Percentiles rank a stretch among this genome's conserved stretches.
Evolutionary conservation across 2,797 vertebrate species (phyloP).

Genomic region (Falco rusticolus): DNA sequence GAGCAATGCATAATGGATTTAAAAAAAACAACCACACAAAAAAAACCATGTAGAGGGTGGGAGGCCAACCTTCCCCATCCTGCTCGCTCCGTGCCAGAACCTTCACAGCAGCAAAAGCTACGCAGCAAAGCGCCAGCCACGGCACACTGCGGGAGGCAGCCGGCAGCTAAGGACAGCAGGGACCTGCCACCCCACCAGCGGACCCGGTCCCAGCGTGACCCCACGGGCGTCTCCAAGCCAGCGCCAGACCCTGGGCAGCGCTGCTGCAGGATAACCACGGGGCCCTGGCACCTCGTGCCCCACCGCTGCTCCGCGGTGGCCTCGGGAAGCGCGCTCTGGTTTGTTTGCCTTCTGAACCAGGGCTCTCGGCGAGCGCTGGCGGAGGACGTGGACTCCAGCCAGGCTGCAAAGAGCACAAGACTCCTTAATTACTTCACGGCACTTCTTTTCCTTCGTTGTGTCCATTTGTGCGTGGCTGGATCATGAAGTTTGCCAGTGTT

Average conservation of each 20-base stretch:
- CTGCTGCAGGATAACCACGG: neutral
- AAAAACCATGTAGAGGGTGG: too few species aligned
- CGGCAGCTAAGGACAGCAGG: neutral
- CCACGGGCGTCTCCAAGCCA: fast-evolving
- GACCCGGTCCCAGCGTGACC: neutral
- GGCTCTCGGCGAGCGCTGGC: neutral
- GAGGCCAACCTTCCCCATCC: neutral
- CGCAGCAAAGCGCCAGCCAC: neutral
- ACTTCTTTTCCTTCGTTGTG: neutral
- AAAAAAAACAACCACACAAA: neutral
- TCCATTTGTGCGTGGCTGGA: neutral
- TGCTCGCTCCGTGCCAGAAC: neutral
- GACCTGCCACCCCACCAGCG: neutral
- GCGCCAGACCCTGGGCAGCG: neutral
- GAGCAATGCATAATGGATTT: too few species aligned
- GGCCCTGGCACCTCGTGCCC: neutral
- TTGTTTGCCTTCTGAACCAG: neutral
- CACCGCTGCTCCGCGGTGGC: neutral
- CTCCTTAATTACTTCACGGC: neutral
- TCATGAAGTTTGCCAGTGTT: slow-evolving; percentile 8
- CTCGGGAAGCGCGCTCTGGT: neutral
- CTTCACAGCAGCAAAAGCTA: neutral
- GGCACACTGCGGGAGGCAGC: neutral
- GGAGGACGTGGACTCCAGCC: neutral
- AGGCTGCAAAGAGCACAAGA: neutral